Base-by-base conservation (phyloP, 2,888 invertebrate genomes). In the Endotricha flammealis region DNA sequence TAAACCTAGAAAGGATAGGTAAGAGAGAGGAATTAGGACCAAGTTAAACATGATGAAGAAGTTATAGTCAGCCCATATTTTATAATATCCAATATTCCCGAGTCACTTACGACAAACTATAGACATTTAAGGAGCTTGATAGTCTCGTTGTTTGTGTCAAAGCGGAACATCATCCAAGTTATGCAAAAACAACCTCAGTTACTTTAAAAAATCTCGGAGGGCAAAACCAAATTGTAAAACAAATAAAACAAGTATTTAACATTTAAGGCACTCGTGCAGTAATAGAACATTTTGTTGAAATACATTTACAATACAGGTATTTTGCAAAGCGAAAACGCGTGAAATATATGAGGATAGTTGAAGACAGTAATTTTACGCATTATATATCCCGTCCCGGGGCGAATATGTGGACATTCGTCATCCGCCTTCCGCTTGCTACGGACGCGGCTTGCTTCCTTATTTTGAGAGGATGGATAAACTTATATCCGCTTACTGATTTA, bases 361-460 rank as follows among this genome's bases (percentile, higher is more conserved):
- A 69, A 71, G 73, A 68, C 70, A 66, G 76, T 80, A 76, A 83
- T 82, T 82, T 83, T 76, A 73, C 81, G 81, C 81, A 68, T 80
- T 80, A 82, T 80, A 67, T 81, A 75, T 71, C 77, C 77, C 68
- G 79, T 81, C 79, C 63, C 60, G 56, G 42, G 64, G 60, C 62
- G 63, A 63, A 69, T 53, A 69, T 60, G 63, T 55, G 65, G 65
- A 52, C 75, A 82, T 83, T 78, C 76, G 73, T 83, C 83, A 80
- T 74, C 66, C 64, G 53, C 62, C 65, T 67, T 70, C 64, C 67
- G 60, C 47, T 56, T 49, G 53, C 48, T 51, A 58, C 61, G 62
- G 66, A 66, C 67, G 47, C 59, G 29, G 52, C 56, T 48, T 48
- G 53, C 65, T 62, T 64, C 68, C 66, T 61, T 72, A 68, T 74